phyloP scores from a whole-genome alignment of 2,888 invertebrate species.

The Julus scandinavius region DNA sequence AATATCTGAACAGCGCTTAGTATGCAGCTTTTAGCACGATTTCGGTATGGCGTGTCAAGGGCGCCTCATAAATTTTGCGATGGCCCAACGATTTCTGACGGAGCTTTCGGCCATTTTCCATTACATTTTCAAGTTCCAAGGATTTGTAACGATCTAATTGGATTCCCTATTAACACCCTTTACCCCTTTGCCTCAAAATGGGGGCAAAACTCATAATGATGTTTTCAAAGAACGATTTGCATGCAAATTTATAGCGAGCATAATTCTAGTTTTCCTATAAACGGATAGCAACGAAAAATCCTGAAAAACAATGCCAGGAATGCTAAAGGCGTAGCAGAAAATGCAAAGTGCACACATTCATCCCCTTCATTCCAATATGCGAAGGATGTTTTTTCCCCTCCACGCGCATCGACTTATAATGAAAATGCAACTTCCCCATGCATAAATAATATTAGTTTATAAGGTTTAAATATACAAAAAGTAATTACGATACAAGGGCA shows the following conservation, averaged over 20 bases:
- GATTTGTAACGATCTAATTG: neutral
- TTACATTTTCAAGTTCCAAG: neutral
- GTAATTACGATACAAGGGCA: neutral
- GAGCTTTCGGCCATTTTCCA: neutral
- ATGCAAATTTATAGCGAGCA: slow-evolving; percentile 29
- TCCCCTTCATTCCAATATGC: neutral
- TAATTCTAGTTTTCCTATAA: neutral
- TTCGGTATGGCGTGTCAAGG: neutral
- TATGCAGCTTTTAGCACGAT: neutral
- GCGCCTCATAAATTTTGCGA: neutral
- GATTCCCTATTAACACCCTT: neutral
- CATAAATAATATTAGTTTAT: slow-evolving; percentile 38
- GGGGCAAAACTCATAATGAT: slow-evolving; percentile 3
- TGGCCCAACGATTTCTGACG: neutral
- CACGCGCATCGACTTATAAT: neutral
- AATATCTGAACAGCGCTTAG: neutral
- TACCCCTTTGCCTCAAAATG: neutral
- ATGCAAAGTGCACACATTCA: neutral
- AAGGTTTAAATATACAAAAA: neutral
- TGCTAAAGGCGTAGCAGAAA: neutral
- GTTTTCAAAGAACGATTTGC: slow-evolving; percentile 29
- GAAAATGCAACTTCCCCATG: slow-evolving; percentile 13
- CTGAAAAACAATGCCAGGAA: slow-evolving; percentile 6
- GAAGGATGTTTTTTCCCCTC: neutral
- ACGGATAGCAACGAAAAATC: neutral